Percentiles rank a stretch among this genome's conserved stretches.
These are phyloP conservation scores for Mizuhopecten yessoensis DNA, from an alignment of 1,140 invertebrate genomes.

Conservation along the genomic window DNA sequence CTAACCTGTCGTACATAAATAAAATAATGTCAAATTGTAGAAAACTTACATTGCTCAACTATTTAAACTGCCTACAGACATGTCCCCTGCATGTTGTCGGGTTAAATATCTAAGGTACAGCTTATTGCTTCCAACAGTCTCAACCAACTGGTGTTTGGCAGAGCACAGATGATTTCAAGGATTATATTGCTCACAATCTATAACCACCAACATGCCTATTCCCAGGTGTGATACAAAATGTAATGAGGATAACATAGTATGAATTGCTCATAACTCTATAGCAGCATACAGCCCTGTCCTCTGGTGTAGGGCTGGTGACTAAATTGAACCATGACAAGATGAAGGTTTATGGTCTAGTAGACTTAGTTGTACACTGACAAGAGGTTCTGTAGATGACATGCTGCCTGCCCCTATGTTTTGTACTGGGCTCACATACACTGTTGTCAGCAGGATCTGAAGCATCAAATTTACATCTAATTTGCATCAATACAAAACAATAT, in stretches of 20 bases:
- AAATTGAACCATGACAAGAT: not conserved
- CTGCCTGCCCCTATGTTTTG: not conserved
- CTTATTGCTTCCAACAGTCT: no score
- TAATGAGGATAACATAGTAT: no score
- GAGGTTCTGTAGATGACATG: not conserved
- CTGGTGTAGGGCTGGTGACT: not conserved
- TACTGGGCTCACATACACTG: not conserved
- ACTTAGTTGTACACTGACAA: not conserved
- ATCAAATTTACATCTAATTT: constrained; percentile 4
- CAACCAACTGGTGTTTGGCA: no score
- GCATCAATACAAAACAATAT: not conserved
- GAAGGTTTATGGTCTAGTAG: constrained; percentile 32
- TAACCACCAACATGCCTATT: no score
- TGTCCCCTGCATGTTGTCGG: no score
- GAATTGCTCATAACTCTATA: no score
- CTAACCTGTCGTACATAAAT: not conserved
- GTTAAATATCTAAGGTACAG: no score
- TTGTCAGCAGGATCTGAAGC: not conserved
- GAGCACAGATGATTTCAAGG: no score
- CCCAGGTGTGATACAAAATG: no score
- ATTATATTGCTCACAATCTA: no score
- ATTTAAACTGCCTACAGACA: no score
- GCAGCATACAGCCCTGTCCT: not conserved
- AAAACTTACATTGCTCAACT: no score
- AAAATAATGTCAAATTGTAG: not conserved